Evolutionary conservation across 2,888 invertebrate species (phyloP).

Genomic region (Alsophila aescularia): DNA sequence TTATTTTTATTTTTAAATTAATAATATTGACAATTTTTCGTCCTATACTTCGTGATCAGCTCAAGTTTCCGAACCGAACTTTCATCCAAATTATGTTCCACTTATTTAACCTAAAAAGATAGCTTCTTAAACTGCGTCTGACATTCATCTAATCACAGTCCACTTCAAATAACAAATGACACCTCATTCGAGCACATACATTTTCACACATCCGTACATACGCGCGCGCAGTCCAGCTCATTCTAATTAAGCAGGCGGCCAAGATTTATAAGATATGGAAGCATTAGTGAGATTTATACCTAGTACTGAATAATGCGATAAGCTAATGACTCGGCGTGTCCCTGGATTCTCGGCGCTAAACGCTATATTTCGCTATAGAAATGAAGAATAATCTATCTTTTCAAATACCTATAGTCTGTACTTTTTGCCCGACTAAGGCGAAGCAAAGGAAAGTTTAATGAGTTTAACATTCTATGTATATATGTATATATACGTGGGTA

Average conservation of each 20-base stretch:
- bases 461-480: too few species aligned
- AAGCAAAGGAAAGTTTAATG: too few species aligned
- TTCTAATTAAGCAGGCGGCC: constrained; percentile 78
- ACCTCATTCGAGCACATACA: constrained; percentile 37
- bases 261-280: constrained; percentile 81
- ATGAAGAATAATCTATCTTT: constrained; percentile 9
- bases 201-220: constrained; percentile 31
- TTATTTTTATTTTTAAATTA: too few species aligned
- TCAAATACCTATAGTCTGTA: too few species aligned
- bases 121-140: not conserved
- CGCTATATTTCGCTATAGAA: constrained; percentile 19
- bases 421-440: too few species aligned
- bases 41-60: too few species aligned
- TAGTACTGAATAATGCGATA: constrained; percentile 78
- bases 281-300: constrained; percentile 81
- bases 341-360: constrained; percentile 24
- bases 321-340: constrained; percentile 59
- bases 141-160: not conserved
- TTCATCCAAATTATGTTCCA: too few species aligned
- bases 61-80: too few species aligned
- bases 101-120: too few species aligned
- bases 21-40: too few species aligned
- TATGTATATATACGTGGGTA: too few species aligned
- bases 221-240: constrained; percentile 49
- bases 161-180: constrained; percentile 27